Percentiles rank a stretch among this genome's conserved stretches.
These are phyloP conservation scores for Beaufortia kweichowensis DNA, from an alignment of 2,113 vertebrate genomes.

Conservation along the genomic window DNA sequence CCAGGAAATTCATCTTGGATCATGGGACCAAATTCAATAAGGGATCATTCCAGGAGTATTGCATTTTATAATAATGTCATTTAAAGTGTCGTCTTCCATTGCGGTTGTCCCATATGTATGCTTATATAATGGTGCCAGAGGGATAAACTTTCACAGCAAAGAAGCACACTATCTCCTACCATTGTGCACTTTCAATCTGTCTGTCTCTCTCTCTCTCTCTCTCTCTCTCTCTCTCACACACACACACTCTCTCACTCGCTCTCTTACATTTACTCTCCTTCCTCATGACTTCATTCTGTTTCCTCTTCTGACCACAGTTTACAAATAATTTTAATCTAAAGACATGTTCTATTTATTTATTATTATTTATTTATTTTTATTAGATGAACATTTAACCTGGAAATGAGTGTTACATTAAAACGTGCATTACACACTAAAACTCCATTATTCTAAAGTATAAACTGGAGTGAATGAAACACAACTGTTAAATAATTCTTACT, in stretches of 20 bases:
- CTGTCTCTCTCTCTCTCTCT: conserved; percentile 48
- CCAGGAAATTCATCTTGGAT: conserved; percentile 99
- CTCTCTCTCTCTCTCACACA: conserved; percentile 7
- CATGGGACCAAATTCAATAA: conserved; percentile 99
- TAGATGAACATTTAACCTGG: conserved; percentile 67
- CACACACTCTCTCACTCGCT: conserved; percentile 53
- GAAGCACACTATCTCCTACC: conserved; percentile 74
- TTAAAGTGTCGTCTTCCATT: conserved; percentile 99
- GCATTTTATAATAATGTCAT: conserved; percentile 99
- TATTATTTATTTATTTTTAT: conserved; percentile 36
- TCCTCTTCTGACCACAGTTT: conserved; percentile 61
- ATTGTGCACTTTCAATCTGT: conserved; percentile 36
- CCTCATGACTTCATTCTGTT: conserved; percentile 37
- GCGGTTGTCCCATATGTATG: conserved; percentile 98
- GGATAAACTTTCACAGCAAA: conserved; percentile 93
- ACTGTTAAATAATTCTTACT: conserved; percentile 8
- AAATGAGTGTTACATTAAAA: conserved; percentile 68
- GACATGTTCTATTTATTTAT: conserved; percentile 54
- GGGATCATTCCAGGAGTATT: conserved; percentile 99
- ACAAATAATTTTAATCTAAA: conserved; percentile 57
- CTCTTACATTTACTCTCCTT: conserved; percentile 19
- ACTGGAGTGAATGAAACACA: conserved; percentile 5
- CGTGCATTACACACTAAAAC: conserved; percentile 53
- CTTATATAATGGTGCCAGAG: conserved; percentile 95
- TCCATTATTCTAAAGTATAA: conserved; percentile 72